Conservation (phyloP, 2,888 invertebrate species). For the Strigamia transsilvanica region DNA sequence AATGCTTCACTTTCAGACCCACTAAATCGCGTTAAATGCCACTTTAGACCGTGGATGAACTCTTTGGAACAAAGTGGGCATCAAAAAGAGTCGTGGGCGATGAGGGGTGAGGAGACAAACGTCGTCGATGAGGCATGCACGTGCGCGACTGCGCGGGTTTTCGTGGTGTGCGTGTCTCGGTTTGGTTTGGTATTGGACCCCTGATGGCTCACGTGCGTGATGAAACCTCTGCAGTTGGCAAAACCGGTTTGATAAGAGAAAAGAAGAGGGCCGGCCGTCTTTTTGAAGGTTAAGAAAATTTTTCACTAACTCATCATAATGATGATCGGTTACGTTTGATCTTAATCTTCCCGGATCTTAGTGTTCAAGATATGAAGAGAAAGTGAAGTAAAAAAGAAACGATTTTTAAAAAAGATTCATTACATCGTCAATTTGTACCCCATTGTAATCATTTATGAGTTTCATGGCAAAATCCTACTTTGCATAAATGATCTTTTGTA, state of each 20-base stretch:
- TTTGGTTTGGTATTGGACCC: constrained; percentile 23
- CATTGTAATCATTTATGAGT: constrained; percentile 13
- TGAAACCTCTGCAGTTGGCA: constrained; percentile 36
- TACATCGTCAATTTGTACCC: constrained; percentile 36
- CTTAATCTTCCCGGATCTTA: constrained; percentile 41
- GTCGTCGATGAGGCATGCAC: constrained; percentile 18
- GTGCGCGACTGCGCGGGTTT: constrained; percentile 19
- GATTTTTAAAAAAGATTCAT: constrained; percentile 23
- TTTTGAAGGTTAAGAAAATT: constrained; percentile 40
- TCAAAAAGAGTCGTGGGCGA: constrained; percentile 9
- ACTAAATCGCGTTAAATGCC: not conserved
- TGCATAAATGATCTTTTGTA: constrained; percentile 10
- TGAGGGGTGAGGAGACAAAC: not conserved
- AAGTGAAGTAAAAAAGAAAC: not conserved
- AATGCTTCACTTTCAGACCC: not conserved
- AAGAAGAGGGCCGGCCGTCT: constrained; percentile 41
- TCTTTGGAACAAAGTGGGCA: not conserved
- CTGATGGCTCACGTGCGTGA: constrained; percentile 37
- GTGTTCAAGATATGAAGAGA: not conserved
- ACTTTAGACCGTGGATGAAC: not conserved
- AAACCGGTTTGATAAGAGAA: constrained; percentile 46
- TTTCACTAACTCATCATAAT: constrained; percentile 39
- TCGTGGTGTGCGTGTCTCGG: constrained; percentile 31
- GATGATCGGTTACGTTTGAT: constrained; percentile 46
- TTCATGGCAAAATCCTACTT: not conserved